Percentiles rank a stretch among this genome's conserved stretches.
Conservation (phyloP, 2,797 vertebrate genomes). For the Toxotes lorentzi region DNA sequence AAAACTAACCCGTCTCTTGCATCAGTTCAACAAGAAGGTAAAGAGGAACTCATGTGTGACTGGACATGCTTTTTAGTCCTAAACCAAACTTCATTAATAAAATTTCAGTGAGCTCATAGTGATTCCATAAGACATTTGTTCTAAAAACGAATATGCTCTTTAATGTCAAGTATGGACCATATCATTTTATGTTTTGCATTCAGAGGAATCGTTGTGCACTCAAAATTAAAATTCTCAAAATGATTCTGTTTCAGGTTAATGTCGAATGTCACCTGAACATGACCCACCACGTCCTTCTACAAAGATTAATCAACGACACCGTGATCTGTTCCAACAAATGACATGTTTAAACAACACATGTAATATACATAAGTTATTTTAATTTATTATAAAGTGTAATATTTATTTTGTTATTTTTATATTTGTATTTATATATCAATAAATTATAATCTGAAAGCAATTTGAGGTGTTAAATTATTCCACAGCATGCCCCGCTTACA, state of each 20-base stretch:
- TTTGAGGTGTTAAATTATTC: background rate
- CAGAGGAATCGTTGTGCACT: background rate
- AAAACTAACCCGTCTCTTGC: accelerated
- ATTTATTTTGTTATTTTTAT: constrained; percentile 57
- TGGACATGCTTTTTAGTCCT: background rate
- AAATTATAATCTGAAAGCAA: constrained; percentile 40
- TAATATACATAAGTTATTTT: constrained; percentile 33
- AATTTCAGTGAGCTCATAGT: background rate
- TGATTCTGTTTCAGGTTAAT: constrained; percentile 28
- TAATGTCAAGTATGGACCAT: background rate
- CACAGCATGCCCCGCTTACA: background rate
- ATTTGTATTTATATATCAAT: constrained; percentile 61
- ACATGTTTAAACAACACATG: background rate
- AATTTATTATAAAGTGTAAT: constrained; percentile 54
- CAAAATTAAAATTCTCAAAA: background rate
- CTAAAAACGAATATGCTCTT: background rate
- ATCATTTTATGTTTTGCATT: background rate
- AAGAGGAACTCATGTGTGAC: background rate
- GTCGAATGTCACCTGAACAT: too few species aligned
- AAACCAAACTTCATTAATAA: background rate
- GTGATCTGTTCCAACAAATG: accelerated
- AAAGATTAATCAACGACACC: accelerated
- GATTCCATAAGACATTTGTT: background rate
- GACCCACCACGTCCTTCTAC: accelerated
- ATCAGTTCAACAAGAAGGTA: accelerated